phyloP scores from a whole-genome alignment of 1,140 invertebrate species.

The Nephotettix cincticeps region DNA sequence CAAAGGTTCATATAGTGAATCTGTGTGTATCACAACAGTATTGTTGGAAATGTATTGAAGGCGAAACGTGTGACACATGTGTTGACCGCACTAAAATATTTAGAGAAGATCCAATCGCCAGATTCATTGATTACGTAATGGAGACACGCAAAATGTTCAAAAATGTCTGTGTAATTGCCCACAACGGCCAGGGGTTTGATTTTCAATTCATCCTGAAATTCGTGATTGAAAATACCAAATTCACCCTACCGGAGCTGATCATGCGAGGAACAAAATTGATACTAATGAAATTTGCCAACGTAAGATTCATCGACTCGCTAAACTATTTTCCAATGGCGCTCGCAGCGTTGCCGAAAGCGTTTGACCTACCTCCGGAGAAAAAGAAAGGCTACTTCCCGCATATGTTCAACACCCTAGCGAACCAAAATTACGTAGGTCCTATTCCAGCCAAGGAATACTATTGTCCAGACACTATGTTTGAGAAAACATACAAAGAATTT shows the following conservation, averaged over 20 bases:
- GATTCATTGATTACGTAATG: slow-evolving; percentile 7
- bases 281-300: slow-evolving; percentile 29
- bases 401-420: slow-evolving; percentile 19
- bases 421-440: slow-evolving; percentile 27
- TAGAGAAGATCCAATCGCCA: neutral
- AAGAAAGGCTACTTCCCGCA: slow-evolving; percentile 31
- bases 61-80: neutral
- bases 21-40: neutral
- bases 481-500: slow-evolving; percentile 17
- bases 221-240: slow-evolving; percentile 28
- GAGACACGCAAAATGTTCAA: neutral
- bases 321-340: slow-evolving; percentile 10
- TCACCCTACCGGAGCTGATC: slow-evolving; percentile 32
- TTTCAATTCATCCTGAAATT: slow-evolving; percentile 40
- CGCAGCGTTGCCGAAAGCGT: neutral
- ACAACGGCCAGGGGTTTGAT: slow-evolving; percentile 39
- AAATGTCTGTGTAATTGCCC: slow-evolving; percentile 30
- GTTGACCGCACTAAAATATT: neutral
- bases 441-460: slow-evolving; percentile 27
- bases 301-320: slow-evolving; percentile 6
- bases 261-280: slow-evolving; percentile 30
- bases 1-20: neutral
- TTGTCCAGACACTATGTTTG: slow-evolving; percentile 16
- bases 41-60: slow-evolving; percentile 13
- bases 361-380: slow-evolving; percentile 7